Base-by-base conservation (phyloP, 2,113 vertebrate species). In the Mormoops blainvillei region DNA sequence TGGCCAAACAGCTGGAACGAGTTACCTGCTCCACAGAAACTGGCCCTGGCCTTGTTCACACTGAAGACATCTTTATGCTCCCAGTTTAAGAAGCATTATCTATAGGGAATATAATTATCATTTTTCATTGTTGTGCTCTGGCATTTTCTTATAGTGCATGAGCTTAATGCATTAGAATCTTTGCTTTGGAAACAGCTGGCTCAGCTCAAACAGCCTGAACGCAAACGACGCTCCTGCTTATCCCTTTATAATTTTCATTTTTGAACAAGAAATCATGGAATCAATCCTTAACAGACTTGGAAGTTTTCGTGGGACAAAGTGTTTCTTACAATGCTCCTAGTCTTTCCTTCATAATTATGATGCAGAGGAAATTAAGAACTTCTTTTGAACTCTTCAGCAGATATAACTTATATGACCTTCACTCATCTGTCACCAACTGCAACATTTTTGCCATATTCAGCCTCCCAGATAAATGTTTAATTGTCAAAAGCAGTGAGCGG, bases 1-100 rank as follows among this genome's bases (percentile, higher is more conserved):
- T 16, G 11, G 56, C 38, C 58, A 52, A 89, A 73, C 86, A 92
- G 45, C 84, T 92, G 81, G 76, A 92, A 96, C 74, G 84, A 65
- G 50, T 93, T 96, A 45, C 67, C 63, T 68, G 56, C 71, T 74
- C 50, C 45, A 54, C 13, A 92, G 84, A 97, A 96, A 84, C 36
- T 48, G 43, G 8, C 48, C 16, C n/a, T 33, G 24, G 65, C 33
- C 73, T 74, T 67, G 7, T 91, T 41, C 76, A 85, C 10, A 18
- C 68, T 31, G 33, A 31, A 89, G 68, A 33, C 26, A n/a, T 80
- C 87, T 85, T 92, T 90, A 92, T 65, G 31, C 14, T 33, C 18
- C 65, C n/a, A 92, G 14, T 77, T 87, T 86, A 76, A 74, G 38
- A 80, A 84, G 38, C 52, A 58, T 89, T 58, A 45, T 77, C 80